These are phyloP conservation scores for Tarsius wallacei DNA, from an alignment of 2,797 vertebrate species.

Conservation along the genomic window DNA sequence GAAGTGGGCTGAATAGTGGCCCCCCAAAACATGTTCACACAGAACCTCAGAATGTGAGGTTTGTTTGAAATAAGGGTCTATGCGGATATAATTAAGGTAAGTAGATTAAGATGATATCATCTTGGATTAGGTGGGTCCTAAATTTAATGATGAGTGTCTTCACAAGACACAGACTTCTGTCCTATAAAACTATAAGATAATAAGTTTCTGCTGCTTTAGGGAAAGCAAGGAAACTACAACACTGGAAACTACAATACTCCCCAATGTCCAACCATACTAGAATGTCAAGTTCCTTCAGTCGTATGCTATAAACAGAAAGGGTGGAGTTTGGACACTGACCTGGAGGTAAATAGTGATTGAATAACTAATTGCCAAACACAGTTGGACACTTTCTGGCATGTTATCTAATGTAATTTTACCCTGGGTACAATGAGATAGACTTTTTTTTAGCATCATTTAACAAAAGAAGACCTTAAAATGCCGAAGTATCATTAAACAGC, in stretches of 20 bases:
- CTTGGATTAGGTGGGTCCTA: not conserved
- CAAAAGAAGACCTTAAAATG: conserved; percentile 10
- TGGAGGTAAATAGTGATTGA: not conserved
- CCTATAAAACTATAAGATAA: not conserved
- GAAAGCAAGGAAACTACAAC: not conserved
- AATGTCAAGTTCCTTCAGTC: not conserved
- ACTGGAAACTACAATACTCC: not conserved
- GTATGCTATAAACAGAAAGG: not conserved
- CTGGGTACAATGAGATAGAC: not conserved
- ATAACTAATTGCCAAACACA: conserved; percentile 9
- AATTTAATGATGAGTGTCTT: not conserved
- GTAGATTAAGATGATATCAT: not conserved
- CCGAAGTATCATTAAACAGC: not conserved
- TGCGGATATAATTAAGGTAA: conserved; percentile 13
- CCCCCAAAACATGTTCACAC: not conserved
- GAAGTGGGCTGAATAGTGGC: not conserved
- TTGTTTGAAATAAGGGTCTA: conserved; percentile 9
- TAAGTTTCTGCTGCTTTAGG: not conserved
- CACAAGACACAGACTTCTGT: not conserved
- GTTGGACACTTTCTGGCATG: not conserved
- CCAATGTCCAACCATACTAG: not conserved
- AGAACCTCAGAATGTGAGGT: not conserved
- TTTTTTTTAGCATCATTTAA: conserved; percentile 11
- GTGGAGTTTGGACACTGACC: not conserved
- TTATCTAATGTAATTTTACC: conserved; percentile 36